phyloP scores from a whole-genome alignment of 2,888 invertebrate genomes.

The Euplagia quadripunctaria region DNA sequence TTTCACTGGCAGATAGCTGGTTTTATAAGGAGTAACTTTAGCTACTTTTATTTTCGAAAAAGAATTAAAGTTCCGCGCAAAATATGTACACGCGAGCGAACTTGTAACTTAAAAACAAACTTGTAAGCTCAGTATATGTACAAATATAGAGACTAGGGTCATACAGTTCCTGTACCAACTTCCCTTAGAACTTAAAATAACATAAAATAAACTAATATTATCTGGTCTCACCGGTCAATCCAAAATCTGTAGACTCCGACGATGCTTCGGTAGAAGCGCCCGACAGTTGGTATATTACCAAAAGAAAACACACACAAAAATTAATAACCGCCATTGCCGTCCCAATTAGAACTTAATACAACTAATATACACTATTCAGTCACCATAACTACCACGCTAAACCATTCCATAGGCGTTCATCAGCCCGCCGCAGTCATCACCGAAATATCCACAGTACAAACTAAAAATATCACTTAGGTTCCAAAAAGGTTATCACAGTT shows the following conservation, averaged over 20 bases:
- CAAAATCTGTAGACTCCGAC: slow-evolving; percentile 77
- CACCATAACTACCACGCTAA: slow-evolving; percentile 67
- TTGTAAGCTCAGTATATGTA: too few species aligned
- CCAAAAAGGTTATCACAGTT: slow-evolving; percentile 52
- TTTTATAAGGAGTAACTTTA: too few species aligned
- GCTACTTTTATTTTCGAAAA: too few species aligned
- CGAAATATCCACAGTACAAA: slow-evolving; percentile 57
- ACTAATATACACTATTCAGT: slow-evolving; percentile 70
- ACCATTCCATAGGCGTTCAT: slow-evolving; percentile 51
- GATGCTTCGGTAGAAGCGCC: slow-evolving; percentile 73
- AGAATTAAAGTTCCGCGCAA: too few species aligned
- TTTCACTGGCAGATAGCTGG: too few species aligned
- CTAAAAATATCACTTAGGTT: slow-evolving; percentile 61
- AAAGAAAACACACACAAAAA: slow-evolving; percentile 78
- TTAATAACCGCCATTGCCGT: slow-evolving; percentile 79
- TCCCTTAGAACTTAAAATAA: not conserved
- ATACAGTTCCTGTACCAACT: not conserved
- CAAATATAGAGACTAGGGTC: not conserved
- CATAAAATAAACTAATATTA: not conserved
- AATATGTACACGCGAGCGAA: too few species aligned
- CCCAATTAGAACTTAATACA: slow-evolving; percentile 71
- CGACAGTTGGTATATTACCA: slow-evolving; percentile 77
- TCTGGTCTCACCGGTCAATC: slow-evolving; percentile 69
- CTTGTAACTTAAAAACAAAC: too few species aligned
- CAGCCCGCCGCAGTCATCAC: slow-evolving; percentile 66